Conservation (phyloP, 2,888 invertebrate genomes). For the Oligia fasciuncula region DNA sequence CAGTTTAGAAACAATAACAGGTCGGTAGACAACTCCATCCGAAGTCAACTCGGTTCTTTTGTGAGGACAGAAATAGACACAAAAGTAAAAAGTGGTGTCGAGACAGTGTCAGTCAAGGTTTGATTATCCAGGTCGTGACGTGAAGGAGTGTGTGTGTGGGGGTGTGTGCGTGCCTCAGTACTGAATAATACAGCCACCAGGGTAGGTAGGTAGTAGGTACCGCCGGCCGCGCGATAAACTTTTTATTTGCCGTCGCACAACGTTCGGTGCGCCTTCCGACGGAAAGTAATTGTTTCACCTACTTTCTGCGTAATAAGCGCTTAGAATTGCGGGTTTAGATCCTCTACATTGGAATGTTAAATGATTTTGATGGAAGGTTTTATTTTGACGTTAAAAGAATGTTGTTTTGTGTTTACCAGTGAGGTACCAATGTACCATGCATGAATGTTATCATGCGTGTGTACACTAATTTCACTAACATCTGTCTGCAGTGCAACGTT, state of each 20-base stretch:
- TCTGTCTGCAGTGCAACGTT: not conserved
- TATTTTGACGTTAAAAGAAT: slow-evolving; percentile 8
- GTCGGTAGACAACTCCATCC: not conserved
- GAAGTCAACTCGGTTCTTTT: not conserved
- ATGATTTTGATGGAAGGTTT: slow-evolving; percentile 3
- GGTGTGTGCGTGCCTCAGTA: slow-evolving; percentile 12
- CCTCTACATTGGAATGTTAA: slow-evolving; percentile 12
- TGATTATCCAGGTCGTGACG: slow-evolving; percentile 9
- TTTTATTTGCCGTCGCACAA: slow-evolving; percentile 40
- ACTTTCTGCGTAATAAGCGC: slow-evolving; percentile 38
- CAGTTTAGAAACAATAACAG: slow-evolving; percentile 12
- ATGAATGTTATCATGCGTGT: not conserved
- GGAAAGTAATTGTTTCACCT: slow-evolving; percentile 50
- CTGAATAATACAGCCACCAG: slow-evolving; percentile 23
- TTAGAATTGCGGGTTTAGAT: not conserved
- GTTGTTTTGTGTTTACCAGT: not conserved
- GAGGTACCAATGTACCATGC: no score
- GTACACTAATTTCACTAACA: not conserved
- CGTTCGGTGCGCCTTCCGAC: slow-evolving; percentile 7
- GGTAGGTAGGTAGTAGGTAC: not conserved
- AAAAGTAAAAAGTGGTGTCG: not conserved
- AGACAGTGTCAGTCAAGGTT: slow-evolving; percentile 10
- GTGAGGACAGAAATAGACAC: not conserved
- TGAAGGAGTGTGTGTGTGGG: not conserved
- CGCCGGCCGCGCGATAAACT: slow-evolving; percentile 21